phyloP scores from a whole-genome alignment of 2,113 vertebrate genomes.

The Tinamus guttatus region DNA sequence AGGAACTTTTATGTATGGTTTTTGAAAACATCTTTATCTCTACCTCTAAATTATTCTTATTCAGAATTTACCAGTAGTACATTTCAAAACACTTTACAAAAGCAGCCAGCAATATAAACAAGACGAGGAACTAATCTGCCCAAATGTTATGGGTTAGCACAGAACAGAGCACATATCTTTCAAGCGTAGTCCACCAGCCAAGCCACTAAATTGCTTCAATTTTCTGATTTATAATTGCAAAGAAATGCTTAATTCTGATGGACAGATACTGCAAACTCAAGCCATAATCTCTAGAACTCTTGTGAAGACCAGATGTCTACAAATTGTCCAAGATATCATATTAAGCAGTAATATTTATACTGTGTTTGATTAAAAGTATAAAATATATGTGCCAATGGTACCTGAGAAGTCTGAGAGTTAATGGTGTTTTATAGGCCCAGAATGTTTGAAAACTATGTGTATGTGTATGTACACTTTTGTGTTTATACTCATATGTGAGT shows the following conservation, averaged over 20 bases:
- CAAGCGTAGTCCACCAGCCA: background rate
- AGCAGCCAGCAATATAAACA: background rate
- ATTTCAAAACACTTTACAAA: constrained; percentile 2
- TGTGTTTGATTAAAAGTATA: background rate
- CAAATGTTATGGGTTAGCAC: background rate
- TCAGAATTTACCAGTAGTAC: background rate
- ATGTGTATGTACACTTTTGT: background rate
- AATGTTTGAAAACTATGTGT: background rate
- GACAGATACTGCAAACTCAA: background rate
- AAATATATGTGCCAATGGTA: background rate
- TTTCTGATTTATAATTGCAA: background rate
- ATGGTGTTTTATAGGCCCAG: background rate
- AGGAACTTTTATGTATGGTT: background rate
- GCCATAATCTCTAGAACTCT: accelerated
- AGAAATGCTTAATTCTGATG: background rate
- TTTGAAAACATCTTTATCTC: constrained; percentile 1
- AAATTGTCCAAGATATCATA: background rate
- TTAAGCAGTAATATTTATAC: background rate
- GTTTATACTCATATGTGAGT: background rate
- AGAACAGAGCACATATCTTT: background rate
- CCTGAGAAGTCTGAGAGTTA: background rate
- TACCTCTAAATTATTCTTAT: constrained; percentile 3
- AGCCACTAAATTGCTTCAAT: background rate
- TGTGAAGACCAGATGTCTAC: background rate
- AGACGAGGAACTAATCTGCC: background rate